Base-by-base conservation (phyloP, 2,113 vertebrate species). In the Phrynocephalus versicolor region DNA sequence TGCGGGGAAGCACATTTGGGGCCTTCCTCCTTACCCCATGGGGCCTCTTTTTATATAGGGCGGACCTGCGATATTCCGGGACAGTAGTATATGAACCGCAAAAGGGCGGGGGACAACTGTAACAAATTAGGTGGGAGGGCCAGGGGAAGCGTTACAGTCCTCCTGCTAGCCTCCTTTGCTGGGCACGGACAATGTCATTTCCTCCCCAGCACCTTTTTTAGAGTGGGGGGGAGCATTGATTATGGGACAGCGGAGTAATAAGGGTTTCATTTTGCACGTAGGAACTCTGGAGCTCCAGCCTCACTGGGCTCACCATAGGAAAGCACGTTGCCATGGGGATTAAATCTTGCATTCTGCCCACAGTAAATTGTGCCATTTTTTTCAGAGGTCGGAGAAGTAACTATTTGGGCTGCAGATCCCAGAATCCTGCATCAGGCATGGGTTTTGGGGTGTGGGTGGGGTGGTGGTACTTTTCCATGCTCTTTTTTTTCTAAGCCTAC, bases 161-260 rank as follows among this genome's bases (percentile, higher is more conserved):
- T 18, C 35, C 79, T 3, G 2, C 70, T 7, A 37, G 51, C 5
- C 55, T 84, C 35, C 30, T 65, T 71, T 84, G 80, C 80, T 75
- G 85, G 67, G 75, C 19, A 81, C 15, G 67, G 86, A 82, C 75
- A 58, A 65, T 76, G 58, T 23, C 13, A 45, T 83, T 89, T 89
- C 70, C 69, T 27, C 25, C 51, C 85, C 41, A 0, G 0, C 41
- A n/a, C 72, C n/a, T 19, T 19, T 25, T 62, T 87, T 67, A 81
- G n/a, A 37, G 19, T 51, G 70, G 39, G 83, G 76, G 74, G 83
- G 84, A 71, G 30, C 79, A 62, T 51, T 92, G 69, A 45, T 87
- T 70, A 80, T 73, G 79, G 45, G 30, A 25, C 18, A 33, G 62
- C n/a, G 51, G 85, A 80, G 15, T 79, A 83, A 73, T 6, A 67